Base-by-base conservation (phyloP, 1,140 invertebrate genomes). In the Hermetia illucens region DNA sequence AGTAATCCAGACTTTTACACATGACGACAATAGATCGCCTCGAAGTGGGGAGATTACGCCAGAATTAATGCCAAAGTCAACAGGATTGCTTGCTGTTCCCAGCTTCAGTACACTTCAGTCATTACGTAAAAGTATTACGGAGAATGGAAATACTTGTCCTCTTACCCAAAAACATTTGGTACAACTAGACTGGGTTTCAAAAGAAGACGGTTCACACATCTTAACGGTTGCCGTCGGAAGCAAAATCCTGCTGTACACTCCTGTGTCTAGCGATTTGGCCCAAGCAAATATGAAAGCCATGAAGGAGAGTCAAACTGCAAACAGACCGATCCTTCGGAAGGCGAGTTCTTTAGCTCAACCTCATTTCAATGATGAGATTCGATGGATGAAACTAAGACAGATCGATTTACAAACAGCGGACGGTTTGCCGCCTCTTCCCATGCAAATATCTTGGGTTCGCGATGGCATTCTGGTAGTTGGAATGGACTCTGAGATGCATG, bases 401-500 rank as follows among this genome's bases (percentile, higher is more conserved):
- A 88, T 98, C 17, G 81, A 92, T 45, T 53, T 99, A 5, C 77
- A 80, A 38, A 95, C 94, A 0, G 94, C 91, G 0, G 95, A 98
- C 58, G 91, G 92, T 0, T 60, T 98, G 27, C 88, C 91, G 21
- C 91, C 95, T 0, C 58, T 98, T 12, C 95, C 95, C 0, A 97
- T 98, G 83, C 90, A 96, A 56, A 86, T 97, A 44, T 94, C 89
- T 1, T 99, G 95, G 95, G 93, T 97, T 1, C 72, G 94, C 21
- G 92, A 96, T 52, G 95, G 95, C 3, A 92, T 98, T 44, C 66
- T 98, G 3, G 89, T 98, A 1, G 91, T 98, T 4, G 95, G 93
- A 17, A 97, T 99, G 92, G 91, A 97, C 54, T 98, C 92, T 21
- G 95, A 99, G 62, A 97, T 98, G 90, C 91, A 98, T 51, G 91